Percentiles rank a stretch among this genome's conserved stretches.
Conservation (phyloP, 2,888 invertebrate species). For the Amblyjoppa proteus region DNA sequence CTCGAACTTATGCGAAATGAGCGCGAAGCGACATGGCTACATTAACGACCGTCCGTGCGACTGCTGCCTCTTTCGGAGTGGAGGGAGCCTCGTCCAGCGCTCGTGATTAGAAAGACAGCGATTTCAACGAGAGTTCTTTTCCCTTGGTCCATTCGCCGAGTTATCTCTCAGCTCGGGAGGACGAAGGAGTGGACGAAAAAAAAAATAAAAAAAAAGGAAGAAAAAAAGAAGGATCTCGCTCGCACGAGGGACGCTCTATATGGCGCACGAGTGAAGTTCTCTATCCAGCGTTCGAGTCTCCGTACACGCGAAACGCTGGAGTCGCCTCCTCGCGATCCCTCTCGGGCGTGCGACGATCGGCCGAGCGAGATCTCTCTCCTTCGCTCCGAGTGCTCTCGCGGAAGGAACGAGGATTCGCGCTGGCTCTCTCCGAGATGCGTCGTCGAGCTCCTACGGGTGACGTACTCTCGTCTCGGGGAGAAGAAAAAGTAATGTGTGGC, state of each 20-base stretch:
- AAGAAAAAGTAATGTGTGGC: slow-evolving; percentile 36
- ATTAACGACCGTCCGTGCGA: slow-evolving; percentile 17
- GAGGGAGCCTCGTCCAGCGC: slow-evolving; percentile 19
- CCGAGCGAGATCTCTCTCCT: slow-evolving; percentile 26
- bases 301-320: slow-evolving; percentile 31
- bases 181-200: slow-evolving; percentile 27
- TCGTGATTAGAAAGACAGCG: slow-evolving; percentile 40
- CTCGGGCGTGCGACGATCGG: slow-evolving; percentile 8
- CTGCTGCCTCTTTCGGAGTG: background rate
- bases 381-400: background rate
- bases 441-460: slow-evolving; percentile 12
- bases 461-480: slow-evolving; percentile 12
- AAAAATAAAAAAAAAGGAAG: slow-evolving; percentile 9
- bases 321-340: slow-evolving; percentile 9
- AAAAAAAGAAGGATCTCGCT: slow-evolving; percentile 7
- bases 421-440: background rate
- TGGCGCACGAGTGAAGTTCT: slow-evolving; percentile 22
- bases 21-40: no score
- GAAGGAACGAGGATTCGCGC: slow-evolving; percentile 14
- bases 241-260: slow-evolving; percentile 26
- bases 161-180: background rate
- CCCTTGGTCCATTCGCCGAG: background rate
- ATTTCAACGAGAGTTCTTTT: slow-evolving; percentile 34
- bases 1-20: no score
- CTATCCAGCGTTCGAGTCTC: slow-evolving; percentile 14